Evolutionary conservation across 1,140 invertebrate species (phyloP).

Genomic region (Palaemon carinicauda): DNA sequence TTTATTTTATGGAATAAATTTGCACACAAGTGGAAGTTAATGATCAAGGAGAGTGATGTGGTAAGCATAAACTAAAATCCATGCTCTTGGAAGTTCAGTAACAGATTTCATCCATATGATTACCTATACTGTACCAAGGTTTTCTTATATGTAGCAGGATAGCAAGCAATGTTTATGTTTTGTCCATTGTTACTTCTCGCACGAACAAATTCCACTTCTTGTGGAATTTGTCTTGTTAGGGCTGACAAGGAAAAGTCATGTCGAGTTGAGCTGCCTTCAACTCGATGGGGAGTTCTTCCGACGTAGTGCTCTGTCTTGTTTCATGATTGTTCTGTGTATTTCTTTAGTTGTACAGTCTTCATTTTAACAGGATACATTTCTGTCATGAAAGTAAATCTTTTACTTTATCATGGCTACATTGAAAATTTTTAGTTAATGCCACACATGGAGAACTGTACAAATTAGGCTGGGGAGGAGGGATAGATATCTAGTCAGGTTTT

Average conservation of each 20-base stretch:
- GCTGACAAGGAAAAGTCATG: not conserved
- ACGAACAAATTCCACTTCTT: not conserved
- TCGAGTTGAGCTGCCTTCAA: constrained; percentile 9
- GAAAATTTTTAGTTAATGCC: not conserved
- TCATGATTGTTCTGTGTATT: not conserved
- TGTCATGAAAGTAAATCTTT: not conserved
- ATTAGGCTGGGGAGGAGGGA: constrained; percentile 12
- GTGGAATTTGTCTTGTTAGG: not conserved
- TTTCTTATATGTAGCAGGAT: too few relatives aligned
- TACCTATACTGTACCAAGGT: too few relatives aligned
- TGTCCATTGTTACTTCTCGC: too few relatives aligned
- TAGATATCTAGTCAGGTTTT: constrained; percentile 43
- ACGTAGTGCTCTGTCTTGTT: too few relatives aligned
- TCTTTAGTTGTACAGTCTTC: constrained; percentile 24
- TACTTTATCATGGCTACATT: not conserved
- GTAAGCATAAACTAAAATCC: too few relatives aligned
- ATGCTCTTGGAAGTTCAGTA: too few relatives aligned
- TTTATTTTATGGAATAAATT: too few relatives aligned
- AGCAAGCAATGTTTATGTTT: too few relatives aligned
- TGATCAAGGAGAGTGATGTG: too few relatives aligned
- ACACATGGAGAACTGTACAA: constrained; percentile 27
- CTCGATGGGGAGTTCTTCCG: constrained; percentile 20
- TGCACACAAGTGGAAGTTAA: too few relatives aligned
- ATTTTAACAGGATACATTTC: not conserved
- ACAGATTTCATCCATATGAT: too few relatives aligned